Percentiles rank a stretch among this genome's conserved stretches.
Conservation (phyloP, 2,888 invertebrate species). For the Cerastoderma edule region DNA sequence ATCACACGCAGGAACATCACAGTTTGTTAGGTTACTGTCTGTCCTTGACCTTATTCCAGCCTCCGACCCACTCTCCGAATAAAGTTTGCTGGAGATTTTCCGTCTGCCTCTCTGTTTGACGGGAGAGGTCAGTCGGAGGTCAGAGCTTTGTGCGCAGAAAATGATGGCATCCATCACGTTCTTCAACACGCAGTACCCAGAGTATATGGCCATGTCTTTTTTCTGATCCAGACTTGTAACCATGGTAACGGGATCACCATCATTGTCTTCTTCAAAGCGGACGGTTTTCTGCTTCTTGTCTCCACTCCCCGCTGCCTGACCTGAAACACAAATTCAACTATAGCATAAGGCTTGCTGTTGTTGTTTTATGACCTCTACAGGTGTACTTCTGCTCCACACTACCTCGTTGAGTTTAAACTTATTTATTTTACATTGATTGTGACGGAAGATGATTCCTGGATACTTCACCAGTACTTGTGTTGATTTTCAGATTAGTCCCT, state of each 20-base stretch:
- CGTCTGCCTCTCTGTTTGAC: slow-evolving; percentile 50
- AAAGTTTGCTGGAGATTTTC: slow-evolving; percentile 28
- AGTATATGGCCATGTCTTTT: slow-evolving; percentile 77
- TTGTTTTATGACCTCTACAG: too few relatives aligned
- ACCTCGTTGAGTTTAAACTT: too few relatives aligned
- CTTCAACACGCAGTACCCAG: slow-evolving; percentile 78
- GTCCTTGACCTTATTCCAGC: slow-evolving; percentile 32
- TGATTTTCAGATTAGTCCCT: too few relatives aligned
- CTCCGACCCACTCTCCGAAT: slow-evolving; percentile 44
- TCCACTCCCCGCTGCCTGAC: slow-evolving; percentile 21
- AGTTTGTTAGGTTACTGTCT: slow-evolving; percentile 36
- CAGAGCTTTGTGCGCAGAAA: slow-evolving; percentile 72
- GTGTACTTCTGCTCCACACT: too few relatives aligned
- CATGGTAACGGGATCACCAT: slow-evolving; percentile 29
- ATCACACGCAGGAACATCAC: slow-evolving; percentile 25
- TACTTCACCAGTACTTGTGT: too few relatives aligned
- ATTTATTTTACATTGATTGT: too few relatives aligned
- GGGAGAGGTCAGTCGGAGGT: slow-evolving; percentile 71
- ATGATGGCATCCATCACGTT: slow-evolving; percentile 78
- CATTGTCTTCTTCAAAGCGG: slow-evolving; percentile 67
- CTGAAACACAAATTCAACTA: slow-evolving; percentile 13
- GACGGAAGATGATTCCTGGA: too few relatives aligned
- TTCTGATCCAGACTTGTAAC: slow-evolving; percentile 76
- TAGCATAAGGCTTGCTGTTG: too few relatives aligned
- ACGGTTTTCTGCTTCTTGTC: slow-evolving; percentile 68